Conservation (phyloP, 2,113 vertebrate species). For the Pycnonotus jocosus region DNA sequence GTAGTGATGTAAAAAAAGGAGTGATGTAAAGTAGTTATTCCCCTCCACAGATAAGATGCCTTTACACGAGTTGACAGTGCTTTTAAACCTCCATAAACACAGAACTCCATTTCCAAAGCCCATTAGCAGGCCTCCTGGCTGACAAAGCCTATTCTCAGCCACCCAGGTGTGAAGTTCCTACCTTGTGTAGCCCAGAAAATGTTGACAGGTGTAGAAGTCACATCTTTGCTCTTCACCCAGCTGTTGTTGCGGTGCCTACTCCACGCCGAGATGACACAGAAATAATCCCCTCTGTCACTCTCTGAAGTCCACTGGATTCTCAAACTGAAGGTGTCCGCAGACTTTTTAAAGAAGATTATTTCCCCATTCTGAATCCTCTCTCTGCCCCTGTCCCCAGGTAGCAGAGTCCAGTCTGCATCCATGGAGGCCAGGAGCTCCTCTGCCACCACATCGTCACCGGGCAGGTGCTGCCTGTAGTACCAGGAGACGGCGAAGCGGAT, state of each 20-base stretch:
- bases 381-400: slow-evolving; percentile 65
- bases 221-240: slow-evolving; percentile 76
- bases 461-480: slow-evolving; percentile 72
- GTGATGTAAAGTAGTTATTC: background rate
- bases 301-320: slow-evolving; percentile 84
- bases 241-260: slow-evolving; percentile 68
- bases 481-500: slow-evolving; percentile 79
- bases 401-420: slow-evolving; percentile 80
- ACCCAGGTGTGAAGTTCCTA: slow-evolving; percentile 46
- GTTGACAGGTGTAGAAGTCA: slow-evolving; percentile 68
- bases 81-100: background rate
- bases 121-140: background rate
- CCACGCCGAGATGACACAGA: slow-evolving; percentile 82
- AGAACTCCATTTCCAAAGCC: background rate
- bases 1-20: background rate
- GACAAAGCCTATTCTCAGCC: background rate
- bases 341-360: slow-evolving; percentile 76
- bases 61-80: background rate
- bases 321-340: slow-evolving; percentile 80
- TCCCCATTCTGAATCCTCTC: slow-evolving; percentile 75
- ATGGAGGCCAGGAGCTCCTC: slow-evolving; percentile 74
- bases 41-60: background rate
- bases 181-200: slow-evolving; percentile 84
- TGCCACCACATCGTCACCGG: background rate
- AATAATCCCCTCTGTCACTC: slow-evolving; percentile 83